These are phyloP conservation scores for Anolis sagrei DNA, from an alignment of 2,113 vertebrate genomes.

Conservation along the genomic window DNA sequence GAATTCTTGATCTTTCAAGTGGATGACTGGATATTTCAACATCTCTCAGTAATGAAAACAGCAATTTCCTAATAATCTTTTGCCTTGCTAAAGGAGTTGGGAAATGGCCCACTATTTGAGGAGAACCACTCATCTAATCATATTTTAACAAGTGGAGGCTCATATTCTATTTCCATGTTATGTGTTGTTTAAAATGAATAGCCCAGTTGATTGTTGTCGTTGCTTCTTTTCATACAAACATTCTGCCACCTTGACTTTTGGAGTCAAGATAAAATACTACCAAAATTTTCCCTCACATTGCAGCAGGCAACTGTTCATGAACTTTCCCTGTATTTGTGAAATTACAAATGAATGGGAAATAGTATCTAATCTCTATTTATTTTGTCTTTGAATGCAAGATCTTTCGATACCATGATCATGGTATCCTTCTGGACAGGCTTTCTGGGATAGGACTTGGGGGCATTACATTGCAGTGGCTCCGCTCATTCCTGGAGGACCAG, in stretches of 20 bases:
- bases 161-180: too few relatives aligned
- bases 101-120: not conserved
- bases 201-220: too few relatives aligned
- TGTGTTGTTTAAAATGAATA: too few relatives aligned
- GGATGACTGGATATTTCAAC: not conserved
- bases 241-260: too few relatives aligned
- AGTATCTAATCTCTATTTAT: not conserved
- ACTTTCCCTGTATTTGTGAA: not conserved
- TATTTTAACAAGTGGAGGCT: not conserved
- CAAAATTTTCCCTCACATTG: too few relatives aligned
- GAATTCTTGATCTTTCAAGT: constrained; percentile 1
- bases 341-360: not conserved
- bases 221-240: too few relatives aligned
- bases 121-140: not conserved
- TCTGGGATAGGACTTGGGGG: too few relatives aligned
- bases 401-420: too few relatives aligned
- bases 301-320: not conserved
- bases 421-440: too few relatives aligned
- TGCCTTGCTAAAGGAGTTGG: not conserved
- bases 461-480: too few relatives aligned
- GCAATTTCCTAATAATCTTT: not conserved
- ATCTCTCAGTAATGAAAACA: not conserved
- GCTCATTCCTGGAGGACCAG: too few relatives aligned
- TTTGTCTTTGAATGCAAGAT: not conserved
- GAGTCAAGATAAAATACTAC: too few relatives aligned